Percentiles rank a stretch among this genome's conserved stretches.
Evolutionary conservation across 2,113 vertebrate species (phyloP).

Genomic region (Tetrax tetrax): DNA sequence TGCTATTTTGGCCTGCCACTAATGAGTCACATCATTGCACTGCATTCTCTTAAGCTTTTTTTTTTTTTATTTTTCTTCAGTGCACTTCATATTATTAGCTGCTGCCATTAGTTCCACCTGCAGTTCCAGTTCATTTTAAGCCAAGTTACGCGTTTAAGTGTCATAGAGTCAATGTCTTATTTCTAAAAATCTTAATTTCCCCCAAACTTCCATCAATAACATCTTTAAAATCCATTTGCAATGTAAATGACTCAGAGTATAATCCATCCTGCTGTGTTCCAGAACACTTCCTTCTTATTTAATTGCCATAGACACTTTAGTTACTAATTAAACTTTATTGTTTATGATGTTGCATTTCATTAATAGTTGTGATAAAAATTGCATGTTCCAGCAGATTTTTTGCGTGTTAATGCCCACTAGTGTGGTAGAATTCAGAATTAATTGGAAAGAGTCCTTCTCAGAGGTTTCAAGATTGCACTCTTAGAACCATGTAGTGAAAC

Average conservation of each 20-base stretch:
- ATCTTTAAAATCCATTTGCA: conserved; percentile 72
- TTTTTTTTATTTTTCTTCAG: conserved; percentile 27
- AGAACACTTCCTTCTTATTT: conserved; percentile 76
- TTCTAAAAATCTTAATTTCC: conserved; percentile 33
- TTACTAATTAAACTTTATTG: conserved; percentile 81
- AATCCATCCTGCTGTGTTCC: conserved; percentile 73
- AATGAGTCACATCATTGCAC: conserved; percentile 62
- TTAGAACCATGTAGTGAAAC: neutral
- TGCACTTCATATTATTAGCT: conserved; percentile 47
- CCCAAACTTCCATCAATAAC: conserved; percentile 65
- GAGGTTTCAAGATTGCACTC: neutral
- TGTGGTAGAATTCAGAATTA: neutral
- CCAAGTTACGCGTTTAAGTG: conserved; percentile 49
- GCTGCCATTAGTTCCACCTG: conserved; percentile 55
- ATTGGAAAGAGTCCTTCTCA: neutral
- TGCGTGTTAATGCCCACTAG: conserved; percentile 11
- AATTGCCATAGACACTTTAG: conserved; percentile 75
- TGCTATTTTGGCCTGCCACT: conserved; percentile 34
- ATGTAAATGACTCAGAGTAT: conserved; percentile 75
- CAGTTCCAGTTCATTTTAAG: conserved; percentile 44
- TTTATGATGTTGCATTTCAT: conserved; percentile 76
- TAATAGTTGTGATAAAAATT: conserved; percentile 68
- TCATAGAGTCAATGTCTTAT: conserved; percentile 43
- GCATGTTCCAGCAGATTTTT: conserved; percentile 32
- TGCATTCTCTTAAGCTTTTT: conserved; percentile 22